A percentile compares a stretch with the other conserved stretches of the same genome.
These are phyloP conservation scores for Yasuhikotakia modesta DNA, from an alignment of 2,797 vertebrate genomes.

Conservation along the genomic window DNA sequence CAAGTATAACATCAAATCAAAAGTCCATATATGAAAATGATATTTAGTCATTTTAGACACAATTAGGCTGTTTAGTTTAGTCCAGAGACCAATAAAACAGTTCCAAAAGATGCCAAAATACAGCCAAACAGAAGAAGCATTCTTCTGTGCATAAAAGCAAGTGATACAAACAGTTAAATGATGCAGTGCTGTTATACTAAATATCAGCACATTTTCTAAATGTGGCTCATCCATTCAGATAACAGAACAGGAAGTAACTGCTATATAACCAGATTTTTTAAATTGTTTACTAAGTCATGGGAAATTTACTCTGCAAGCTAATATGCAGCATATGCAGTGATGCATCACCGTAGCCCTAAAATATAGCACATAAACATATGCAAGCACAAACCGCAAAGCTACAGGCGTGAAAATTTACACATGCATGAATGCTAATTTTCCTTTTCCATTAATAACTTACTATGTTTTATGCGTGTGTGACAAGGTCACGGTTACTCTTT, in stretches of 20 bases:
- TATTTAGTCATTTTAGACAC: too few species aligned
- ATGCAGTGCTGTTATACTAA: too few species aligned
- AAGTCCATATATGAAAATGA: neutral
- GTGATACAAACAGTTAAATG: neutral
- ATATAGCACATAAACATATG: neutral
- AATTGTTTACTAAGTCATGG: too few species aligned
- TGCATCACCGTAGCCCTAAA: constrained; percentile 8
- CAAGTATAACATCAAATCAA: neutral
- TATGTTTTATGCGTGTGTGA: constrained; percentile 1
- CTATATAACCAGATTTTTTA: too few species aligned
- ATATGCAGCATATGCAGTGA: constrained; percentile 12
- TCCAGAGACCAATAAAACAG: too few species aligned
- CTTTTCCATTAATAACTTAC: neutral
- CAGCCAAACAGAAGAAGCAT: too few species aligned
- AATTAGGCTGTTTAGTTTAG: too few species aligned
- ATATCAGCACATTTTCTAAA: too few species aligned
- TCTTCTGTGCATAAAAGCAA: too few species aligned
- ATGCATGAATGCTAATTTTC: constrained; percentile 11
- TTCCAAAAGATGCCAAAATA: neutral
- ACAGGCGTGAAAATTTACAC: neutral
- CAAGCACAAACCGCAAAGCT: neutral
- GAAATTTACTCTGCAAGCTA: too few species aligned
- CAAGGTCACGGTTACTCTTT: constrained; percentile 45
- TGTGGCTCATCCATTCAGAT: too few species aligned
- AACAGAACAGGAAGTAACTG: too few species aligned